Evolutionary conservation across 2,113 vertebrate genomes (phyloP).

Genomic region (Lota lota): DNA sequence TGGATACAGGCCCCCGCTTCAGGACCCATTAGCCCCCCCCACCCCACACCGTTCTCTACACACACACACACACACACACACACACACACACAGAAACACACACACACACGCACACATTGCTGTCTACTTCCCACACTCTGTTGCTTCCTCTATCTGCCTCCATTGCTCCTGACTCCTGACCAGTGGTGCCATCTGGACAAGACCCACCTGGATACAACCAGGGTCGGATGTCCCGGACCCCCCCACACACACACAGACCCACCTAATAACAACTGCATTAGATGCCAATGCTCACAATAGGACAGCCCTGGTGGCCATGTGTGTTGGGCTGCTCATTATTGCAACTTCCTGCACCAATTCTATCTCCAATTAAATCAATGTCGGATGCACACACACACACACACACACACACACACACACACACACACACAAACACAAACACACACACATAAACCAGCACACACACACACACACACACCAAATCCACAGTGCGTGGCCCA

Average conservation of each 20-base stretch:
- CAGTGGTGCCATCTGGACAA: conserved; percentile 84
- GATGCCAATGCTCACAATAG: background rate
- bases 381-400: too few species aligned
- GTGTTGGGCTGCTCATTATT: conserved; percentile 24
- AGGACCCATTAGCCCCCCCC: conserved; percentile 75
- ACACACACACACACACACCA: background rate
- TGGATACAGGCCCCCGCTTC: conserved; percentile 76
- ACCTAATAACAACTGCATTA: background rate
- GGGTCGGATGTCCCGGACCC: conserved; percentile 2
- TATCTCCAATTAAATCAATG: background rate
- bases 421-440: background rate
- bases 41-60: background rate
- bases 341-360: conserved; percentile 36
- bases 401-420: background rate
- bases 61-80: background rate
- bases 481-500: conserved; percentile 12
- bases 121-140: background rate
- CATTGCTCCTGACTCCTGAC: background rate
- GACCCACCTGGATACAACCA: conserved; percentile 55
- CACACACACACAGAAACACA: too few species aligned
- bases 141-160: background rate
- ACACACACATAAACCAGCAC: background rate
- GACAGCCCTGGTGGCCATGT: background rate
- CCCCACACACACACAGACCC: background rate
- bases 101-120: too few species aligned